Base-by-base conservation (phyloP, 2,888 invertebrate genomes). In the Eristalinus aeneus region DNA sequence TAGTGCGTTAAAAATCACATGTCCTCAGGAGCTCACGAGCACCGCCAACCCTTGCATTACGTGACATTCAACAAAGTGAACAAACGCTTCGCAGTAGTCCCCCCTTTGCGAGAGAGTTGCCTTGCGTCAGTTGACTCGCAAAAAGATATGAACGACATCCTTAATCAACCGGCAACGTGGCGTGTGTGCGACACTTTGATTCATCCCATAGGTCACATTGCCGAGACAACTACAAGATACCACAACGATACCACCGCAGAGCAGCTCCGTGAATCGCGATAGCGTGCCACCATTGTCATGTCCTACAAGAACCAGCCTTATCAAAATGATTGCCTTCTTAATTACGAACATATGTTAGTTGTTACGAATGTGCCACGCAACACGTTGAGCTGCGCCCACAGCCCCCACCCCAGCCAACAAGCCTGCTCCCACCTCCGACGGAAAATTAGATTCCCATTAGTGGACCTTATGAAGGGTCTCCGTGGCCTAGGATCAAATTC, bases 271-370 rank as follows among this genome's bases (percentile, higher is more conserved):
- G 69, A 74, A 72, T 65, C 34, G 63, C 27, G 60, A 72, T 78
- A 72, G 78, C 72, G 64, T 79, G 74, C 67, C 69, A 53, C 73
- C 61, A 36, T 32, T 72, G 76, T 72, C 80, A 85, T 85, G 75
- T 72, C 72, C 73, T 63, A 65, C 74, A 74, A 71, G 39, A 39
- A 39, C 27, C 12, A 65, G 64, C 76, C 75, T 71, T 80, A 80
- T 83, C 83, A 83, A 78, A 74, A 80, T 67, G 80, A 85, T 85
- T 83, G 73, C 64, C 78, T 58, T 65, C 73, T 78, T 83, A 83
- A 78, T 74, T 83, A 83, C 68, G 27, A 69, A 77, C 83, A 83
- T 78, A 83, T 83, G 83, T 83, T 78, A 73, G 65, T 31, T 64
- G 73, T 80, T 68, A 53, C 27, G 58, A 16, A 46, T 31, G 27